Percentiles rank a stretch among this genome's conserved stretches.
These are phyloP conservation scores for Sterrhoptilus dennistouni DNA, from an alignment of 2,113 vertebrate species.

Conservation along the genomic window DNA sequence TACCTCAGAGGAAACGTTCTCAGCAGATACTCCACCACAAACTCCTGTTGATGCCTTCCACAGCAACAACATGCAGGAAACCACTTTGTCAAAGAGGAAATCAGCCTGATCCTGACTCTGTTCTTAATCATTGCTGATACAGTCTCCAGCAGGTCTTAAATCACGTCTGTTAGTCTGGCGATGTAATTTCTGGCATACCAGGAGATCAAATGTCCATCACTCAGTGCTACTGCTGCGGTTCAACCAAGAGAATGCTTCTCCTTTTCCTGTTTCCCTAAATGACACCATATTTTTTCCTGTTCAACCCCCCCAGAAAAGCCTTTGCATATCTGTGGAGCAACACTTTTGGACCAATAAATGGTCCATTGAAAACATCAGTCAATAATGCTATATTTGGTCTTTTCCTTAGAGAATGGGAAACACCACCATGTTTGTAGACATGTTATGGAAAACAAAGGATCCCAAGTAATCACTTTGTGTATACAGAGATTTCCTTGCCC, in stretches of 20 bases:
- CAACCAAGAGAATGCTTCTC: background rate
- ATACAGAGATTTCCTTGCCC: background rate
- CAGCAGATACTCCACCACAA: background rate
- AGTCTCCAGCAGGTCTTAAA: constrained; percentile 16
- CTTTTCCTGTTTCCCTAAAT: background rate
- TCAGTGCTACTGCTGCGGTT: background rate
- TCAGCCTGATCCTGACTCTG: background rate
- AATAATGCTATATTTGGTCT: background rate
- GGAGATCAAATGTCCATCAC: constrained; percentile 9
- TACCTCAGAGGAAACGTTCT: constrained; percentile 30
- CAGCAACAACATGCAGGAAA: background rate
- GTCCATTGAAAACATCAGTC: background rate
- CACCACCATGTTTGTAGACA: background rate
- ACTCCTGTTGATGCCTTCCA: background rate
- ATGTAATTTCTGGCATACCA: background rate
- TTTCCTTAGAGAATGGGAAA: background rate
- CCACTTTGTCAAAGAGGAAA: constrained; percentile 7
- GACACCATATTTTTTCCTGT: background rate
- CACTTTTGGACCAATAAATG: background rate
- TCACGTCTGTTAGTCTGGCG: background rate
- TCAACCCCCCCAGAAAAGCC: background rate
- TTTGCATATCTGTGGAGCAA: background rate
- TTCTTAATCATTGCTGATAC: background rate
- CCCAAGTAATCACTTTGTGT: background rate
- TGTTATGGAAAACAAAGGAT: background rate